Evolutionary conservation across 2,888 invertebrate genomes (phyloP), one percentile per base, ranked within the genome.

Genomic region (Hartigia nigra): DNA sequence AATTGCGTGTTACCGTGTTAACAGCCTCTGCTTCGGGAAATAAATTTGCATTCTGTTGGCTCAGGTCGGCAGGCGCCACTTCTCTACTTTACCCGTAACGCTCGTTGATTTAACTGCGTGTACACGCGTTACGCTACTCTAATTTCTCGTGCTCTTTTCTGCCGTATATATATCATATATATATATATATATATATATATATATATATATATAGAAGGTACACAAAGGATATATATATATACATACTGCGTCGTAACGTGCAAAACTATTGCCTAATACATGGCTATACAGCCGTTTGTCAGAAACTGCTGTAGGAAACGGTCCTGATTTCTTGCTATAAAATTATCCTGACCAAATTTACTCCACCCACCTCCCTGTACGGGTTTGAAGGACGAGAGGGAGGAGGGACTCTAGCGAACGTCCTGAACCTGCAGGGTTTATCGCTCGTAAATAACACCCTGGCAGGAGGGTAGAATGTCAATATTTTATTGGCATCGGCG

Each of bases 1-100:
- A 88, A 85, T 86, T 84, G 86, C 86, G 84, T 86, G 84, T 86
- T 84, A 84, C 85, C 82, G 78, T 80, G 83, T 82, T 85, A 86
- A 85, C 85, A 81, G 84, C 82, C 82, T 83, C 76, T 82, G 83
- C 82, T 83, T 83, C 84, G 81, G 82, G 84, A 86, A 85, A 86
- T 84, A 83, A 86, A 86, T 86, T 86, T 85, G 85, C 85, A 84
- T 86, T 86, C 85, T 84, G 85, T 84, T 82, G 83, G 83, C 81
- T 80, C 82, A 76, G 82, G 81, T 79, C 79, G 79, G 77, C 23
- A 72, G 55, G 76, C 78, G 70, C 75, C 75, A 74, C 79, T 72
- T 76, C 70, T 36, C 75, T 76, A n/a, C 76, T 55, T 14, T 55
- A 55, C 55, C 55, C 69, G 70, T 77, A 77, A 31, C 69, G 69